Evolutionary conservation across 2,797 vertebrate species (phyloP).

Genomic region (Eulemur albifrons): DNA sequence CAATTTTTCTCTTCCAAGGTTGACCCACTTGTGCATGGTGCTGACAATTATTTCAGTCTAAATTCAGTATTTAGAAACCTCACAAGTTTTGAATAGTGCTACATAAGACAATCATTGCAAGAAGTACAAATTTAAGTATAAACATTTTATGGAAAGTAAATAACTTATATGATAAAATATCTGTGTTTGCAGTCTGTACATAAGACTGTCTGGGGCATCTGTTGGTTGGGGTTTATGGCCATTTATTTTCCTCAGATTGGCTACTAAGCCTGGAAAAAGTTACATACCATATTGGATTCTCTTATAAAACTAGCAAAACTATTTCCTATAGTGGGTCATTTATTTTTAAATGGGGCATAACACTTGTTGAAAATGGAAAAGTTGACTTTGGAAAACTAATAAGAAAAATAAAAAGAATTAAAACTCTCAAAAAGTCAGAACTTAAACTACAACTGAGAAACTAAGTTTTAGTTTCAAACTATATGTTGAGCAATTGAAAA

Average conservation of each 20-base stretch:
- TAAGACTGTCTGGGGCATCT: neutral
- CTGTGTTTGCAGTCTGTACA: neutral
- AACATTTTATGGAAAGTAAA: slow-evolving; percentile 12
- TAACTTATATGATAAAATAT: neutral
- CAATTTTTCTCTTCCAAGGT: slow-evolving; percentile 40
- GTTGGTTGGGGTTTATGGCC: neutral
- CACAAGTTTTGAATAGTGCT: slow-evolving; percentile 34
- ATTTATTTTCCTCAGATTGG: neutral
- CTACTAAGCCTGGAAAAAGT: neutral
- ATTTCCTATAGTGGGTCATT: slow-evolving; percentile 24
- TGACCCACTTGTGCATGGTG: slow-evolving; percentile 34
- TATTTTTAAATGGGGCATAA: slow-evolving; percentile 54
- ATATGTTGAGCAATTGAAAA: neutral
- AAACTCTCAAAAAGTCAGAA: neutral
- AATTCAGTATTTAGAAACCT: slow-evolving; percentile 51
- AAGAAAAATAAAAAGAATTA: neutral
- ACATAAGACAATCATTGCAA: slow-evolving; percentile 18
- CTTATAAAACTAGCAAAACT: neutral
- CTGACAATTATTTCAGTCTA: slow-evolving; percentile 38
- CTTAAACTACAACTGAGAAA: neutral
- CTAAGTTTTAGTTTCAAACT: neutral
- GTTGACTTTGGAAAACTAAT: slow-evolving; percentile 3
- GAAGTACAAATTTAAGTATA: neutral
- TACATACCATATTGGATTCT: neutral
- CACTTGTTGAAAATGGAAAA: slow-evolving; percentile 18